Percentiles rank a stretch among this genome's conserved stretches.
phyloP scores from a whole-genome alignment of 2,888 invertebrate genomes.

The Cantharis nigra region DNA sequence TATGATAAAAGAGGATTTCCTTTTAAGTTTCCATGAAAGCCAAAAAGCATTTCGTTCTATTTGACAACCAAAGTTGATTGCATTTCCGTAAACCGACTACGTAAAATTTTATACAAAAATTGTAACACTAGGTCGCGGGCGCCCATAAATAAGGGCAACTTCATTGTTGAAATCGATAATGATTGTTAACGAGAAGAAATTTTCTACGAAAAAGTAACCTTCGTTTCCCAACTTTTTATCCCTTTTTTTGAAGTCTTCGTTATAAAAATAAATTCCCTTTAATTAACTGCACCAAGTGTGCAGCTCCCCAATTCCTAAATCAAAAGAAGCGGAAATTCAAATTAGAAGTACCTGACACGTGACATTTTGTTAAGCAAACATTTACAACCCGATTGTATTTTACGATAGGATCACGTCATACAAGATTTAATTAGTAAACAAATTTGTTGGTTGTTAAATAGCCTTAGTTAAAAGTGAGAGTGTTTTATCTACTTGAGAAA shows the following conservation, averaged over 20 bases:
- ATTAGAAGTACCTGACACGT: neutral
- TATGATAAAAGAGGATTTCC: neutral
- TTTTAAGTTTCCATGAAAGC: neutral
- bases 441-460: neutral
- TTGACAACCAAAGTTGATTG: neutral
- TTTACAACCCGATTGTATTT: neutral
- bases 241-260: neutral
- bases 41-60: neutral
- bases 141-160: neutral
- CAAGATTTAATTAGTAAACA: neutral
- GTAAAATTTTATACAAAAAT: neutral
- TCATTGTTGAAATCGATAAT: neutral
- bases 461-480: neutral
- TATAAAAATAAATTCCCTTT: neutral
- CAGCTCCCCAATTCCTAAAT: neutral
- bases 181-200: neutral
- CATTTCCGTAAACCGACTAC: neutral
- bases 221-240: neutral
- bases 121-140: neutral
- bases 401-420: neutral
- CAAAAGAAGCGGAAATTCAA: neutral
- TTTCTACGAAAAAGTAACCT: neutral
- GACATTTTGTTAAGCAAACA: neutral
- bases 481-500: slow-evolving; percentile 1
- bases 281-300: neutral